Conservation (phyloP, 2,797 vertebrate species). For the Australoheros facetus region DNA sequence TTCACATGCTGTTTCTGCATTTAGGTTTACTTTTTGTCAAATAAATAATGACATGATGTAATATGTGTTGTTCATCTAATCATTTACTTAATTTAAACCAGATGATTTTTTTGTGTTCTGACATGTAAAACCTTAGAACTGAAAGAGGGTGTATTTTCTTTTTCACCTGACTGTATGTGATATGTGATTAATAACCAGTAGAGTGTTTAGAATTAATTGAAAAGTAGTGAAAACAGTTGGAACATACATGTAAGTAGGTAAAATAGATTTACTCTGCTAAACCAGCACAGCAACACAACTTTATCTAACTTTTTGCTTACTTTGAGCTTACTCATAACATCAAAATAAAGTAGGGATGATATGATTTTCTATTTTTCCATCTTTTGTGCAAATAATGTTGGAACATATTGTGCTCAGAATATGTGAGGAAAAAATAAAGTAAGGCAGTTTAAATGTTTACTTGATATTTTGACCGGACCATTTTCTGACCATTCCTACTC, state of each 20-base stretch:
- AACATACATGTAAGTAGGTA: background rate
- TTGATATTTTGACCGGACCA: too few species aligned
- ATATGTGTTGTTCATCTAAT: too few species aligned
- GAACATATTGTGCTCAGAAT: background rate
- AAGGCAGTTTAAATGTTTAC: too few species aligned
- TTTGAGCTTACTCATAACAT: background rate
- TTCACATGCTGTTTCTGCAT: too few species aligned
- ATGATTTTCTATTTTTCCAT: slow-evolving; percentile 8
- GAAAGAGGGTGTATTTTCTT: background rate
- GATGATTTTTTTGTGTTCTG: background rate
- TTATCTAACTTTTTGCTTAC: background rate
- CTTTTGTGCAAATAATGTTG: slow-evolving; percentile 36
- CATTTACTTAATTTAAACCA: background rate
- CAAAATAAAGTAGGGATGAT: background rate
- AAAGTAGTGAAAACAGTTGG: background rate
- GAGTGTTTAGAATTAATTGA: background rate
- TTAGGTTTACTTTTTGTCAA: too few species aligned
- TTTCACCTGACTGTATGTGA: background rate
- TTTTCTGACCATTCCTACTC: background rate
- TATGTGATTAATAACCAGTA: background rate
- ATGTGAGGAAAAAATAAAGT: background rate
- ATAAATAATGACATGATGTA: too few species aligned
- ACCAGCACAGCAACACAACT: background rate
- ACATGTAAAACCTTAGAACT: background rate
- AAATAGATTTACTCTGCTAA: background rate